Evolutionary conservation across 1,140 invertebrate genomes (phyloP).

Genomic region (Luehdorfia chinensis): DNA sequence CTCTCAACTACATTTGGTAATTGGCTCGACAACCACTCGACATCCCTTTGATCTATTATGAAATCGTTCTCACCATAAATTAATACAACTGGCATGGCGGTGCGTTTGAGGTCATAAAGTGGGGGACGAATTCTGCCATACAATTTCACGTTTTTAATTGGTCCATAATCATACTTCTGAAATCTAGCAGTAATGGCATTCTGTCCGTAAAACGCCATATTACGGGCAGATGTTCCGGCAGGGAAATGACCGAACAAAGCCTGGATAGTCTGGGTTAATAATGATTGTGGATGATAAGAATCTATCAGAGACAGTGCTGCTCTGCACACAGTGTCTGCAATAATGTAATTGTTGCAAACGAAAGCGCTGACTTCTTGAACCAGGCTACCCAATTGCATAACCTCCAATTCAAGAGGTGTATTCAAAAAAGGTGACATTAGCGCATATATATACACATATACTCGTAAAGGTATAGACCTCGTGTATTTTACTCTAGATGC

Average conservation of each 20-base stretch:
- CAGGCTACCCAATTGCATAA: slow-evolving; percentile 34
- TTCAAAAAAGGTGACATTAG: slow-evolving; percentile 24
- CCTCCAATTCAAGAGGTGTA: slow-evolving; percentile 27
- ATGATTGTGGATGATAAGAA: slow-evolving; percentile 38
- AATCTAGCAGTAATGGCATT: slow-evolving; percentile 57
- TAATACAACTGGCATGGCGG: too few relatives aligned
- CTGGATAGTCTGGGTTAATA: slow-evolving; percentile 29
- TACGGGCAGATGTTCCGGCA: slow-evolving; percentile 78
- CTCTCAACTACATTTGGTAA: slow-evolving; percentile 48
- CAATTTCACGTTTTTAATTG: slow-evolving; percentile 58
- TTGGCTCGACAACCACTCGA: too few relatives aligned
- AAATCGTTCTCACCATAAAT: slow-evolving; percentile 30
- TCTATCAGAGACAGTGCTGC: slow-evolving; percentile 21
- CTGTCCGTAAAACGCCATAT: slow-evolving; percentile 81
- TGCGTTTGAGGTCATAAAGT: slow-evolving; percentile 73
- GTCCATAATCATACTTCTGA: too few relatives aligned
- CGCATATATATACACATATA: slow-evolving; percentile 12
- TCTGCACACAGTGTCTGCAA: slow-evolving; percentile 29
- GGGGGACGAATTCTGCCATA: slow-evolving; percentile 74
- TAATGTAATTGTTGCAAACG: slow-evolving; percentile 10
- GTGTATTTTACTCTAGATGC: slow-evolving; percentile 39
- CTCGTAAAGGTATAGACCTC: slow-evolving; percentile 32
- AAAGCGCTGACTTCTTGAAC: slow-evolving; percentile 33
- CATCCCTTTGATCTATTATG: neutral
- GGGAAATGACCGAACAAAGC: too few relatives aligned